phyloP scores from a whole-genome alignment of 2,113 vertebrate species.

The Rhynchomys soricoides region DNA sequence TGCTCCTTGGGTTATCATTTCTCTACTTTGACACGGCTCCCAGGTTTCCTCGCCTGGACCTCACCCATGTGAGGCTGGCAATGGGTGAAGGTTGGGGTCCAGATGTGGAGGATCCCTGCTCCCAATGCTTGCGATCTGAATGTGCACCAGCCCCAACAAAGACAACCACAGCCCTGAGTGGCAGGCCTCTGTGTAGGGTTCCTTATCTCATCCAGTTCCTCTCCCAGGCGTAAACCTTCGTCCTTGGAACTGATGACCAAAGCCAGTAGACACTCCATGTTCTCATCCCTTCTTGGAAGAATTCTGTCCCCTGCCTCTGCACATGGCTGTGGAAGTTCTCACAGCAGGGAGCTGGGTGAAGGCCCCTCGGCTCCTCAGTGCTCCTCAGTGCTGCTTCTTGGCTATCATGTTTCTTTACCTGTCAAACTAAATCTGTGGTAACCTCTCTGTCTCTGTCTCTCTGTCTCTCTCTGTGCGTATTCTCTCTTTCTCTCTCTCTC shows the following conservation, averaged over 20 bases:
- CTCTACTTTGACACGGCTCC: background rate
- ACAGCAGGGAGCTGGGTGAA: background rate
- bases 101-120: no score
- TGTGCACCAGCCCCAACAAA: no score
- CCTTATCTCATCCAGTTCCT: background rate
- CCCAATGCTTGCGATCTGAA: no score
- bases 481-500: background rate
- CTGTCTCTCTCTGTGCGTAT: background rate
- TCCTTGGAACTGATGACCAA: no score
- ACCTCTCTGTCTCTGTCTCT: background rate
- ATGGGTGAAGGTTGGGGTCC: no score
- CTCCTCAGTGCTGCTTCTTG: background rate
- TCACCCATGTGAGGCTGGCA: no score
- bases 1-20: background rate
- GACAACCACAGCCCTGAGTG: no score
- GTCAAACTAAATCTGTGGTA: background rate
- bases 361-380: background rate
- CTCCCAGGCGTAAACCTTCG: background rate
- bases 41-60: no score
- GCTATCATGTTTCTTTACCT: background rate
- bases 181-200: no score
- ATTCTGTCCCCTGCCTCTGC: background rate
- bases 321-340: background rate
- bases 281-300: background rate
- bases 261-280: background rate